Evolutionary conservation across 2,888 invertebrate species (phyloP).

Genomic region (Argyra leucocephala): DNA sequence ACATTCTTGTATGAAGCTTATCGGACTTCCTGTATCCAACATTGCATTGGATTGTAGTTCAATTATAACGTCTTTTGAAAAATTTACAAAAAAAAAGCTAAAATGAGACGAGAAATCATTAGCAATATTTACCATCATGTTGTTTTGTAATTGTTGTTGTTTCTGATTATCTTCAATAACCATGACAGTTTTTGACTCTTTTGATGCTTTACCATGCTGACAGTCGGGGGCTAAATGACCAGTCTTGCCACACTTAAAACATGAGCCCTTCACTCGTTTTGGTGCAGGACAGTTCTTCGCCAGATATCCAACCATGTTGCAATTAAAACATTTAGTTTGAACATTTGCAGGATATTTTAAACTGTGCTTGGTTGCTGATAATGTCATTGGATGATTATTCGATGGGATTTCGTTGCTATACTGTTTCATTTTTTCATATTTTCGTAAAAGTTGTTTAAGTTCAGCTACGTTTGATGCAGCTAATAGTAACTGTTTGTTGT

Average conservation of each 20-base stretch:
- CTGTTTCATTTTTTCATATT: constrained; percentile 13
- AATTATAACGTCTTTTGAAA: too few relatives aligned
- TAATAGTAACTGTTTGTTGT: constrained; percentile 17
- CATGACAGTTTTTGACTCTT: too few relatives aligned
- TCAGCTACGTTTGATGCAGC: constrained; percentile 14
- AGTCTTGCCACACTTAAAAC: constrained; percentile 17
- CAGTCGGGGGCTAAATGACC: constrained; percentile 17
- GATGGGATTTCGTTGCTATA: background rate
- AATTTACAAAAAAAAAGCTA: too few relatives aligned
- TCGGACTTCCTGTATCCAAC: too few relatives aligned
- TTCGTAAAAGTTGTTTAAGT: constrained; percentile 14
- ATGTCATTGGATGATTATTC: too few relatives aligned
- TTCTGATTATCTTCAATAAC: too few relatives aligned
- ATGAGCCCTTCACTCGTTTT: constrained; percentile 12
- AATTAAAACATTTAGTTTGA: constrained; percentile 18
- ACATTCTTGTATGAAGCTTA: too few relatives aligned
- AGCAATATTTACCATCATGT: too few relatives aligned
- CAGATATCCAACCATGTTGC: constrained; percentile 12
- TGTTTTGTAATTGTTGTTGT: too few relatives aligned
- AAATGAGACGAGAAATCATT: too few relatives aligned
- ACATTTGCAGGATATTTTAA: background rate
- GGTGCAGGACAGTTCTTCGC: background rate
- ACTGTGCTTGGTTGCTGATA: background rate
- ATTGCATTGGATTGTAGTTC: too few relatives aligned
- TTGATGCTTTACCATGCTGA: constrained; percentile 11